A percentile compares a stretch with the other conserved stretches of the same genome.
phyloP scores from a whole-genome alignment of 2,797 vertebrate species.

The Clarias pachynema region DNA sequence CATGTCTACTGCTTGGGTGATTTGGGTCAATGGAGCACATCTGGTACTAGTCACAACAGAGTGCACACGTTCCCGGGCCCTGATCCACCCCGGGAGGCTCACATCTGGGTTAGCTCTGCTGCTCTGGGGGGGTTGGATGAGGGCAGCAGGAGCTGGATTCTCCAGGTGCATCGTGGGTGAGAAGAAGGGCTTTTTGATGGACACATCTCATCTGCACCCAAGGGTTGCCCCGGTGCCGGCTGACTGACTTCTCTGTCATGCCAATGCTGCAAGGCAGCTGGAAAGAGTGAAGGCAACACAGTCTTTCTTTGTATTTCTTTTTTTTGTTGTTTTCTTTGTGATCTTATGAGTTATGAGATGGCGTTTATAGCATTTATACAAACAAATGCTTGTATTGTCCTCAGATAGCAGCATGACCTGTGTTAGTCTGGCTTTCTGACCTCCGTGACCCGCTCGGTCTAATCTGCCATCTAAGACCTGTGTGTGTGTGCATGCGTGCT shows the following conservation, averaged over 20 bases:
- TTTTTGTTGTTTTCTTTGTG: conserved; percentile 30
- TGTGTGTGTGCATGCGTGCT: conserved; percentile 29
- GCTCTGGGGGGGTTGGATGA: conserved; percentile 65
- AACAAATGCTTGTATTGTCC: conserved; percentile 36
- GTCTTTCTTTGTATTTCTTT: conserved; percentile 39
- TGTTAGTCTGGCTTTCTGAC: conserved; percentile 42
- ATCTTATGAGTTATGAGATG: conserved; percentile 14
- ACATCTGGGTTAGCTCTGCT: conserved; percentile 80
- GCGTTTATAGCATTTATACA: conserved; percentile 10
- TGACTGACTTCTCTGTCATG: conserved; percentile 72
- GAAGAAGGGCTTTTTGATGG: conserved; percentile 70
- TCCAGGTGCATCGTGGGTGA: conserved; percentile 76
- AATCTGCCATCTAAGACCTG: conserved; percentile 45
- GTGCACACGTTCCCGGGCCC: conserved; percentile 79
- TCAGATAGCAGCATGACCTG: conserved; percentile 31
- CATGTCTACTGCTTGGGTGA: conserved; percentile 85
- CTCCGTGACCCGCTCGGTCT: conserved; percentile 33
- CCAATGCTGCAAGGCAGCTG: conserved; percentile 55
- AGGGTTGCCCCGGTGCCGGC: conserved; percentile 67
- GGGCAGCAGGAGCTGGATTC: conserved; percentile 67
- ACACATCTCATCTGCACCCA: conserved; percentile 71
- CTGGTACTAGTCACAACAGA: conserved; percentile 87
- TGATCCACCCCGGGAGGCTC: conserved; percentile 79
- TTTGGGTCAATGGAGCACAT: conserved; percentile 88
- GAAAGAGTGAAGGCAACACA: conserved; percentile 31